Conservation (phyloP, 2,797 vertebrate genomes). For the Danio jaintianensis region DNA sequence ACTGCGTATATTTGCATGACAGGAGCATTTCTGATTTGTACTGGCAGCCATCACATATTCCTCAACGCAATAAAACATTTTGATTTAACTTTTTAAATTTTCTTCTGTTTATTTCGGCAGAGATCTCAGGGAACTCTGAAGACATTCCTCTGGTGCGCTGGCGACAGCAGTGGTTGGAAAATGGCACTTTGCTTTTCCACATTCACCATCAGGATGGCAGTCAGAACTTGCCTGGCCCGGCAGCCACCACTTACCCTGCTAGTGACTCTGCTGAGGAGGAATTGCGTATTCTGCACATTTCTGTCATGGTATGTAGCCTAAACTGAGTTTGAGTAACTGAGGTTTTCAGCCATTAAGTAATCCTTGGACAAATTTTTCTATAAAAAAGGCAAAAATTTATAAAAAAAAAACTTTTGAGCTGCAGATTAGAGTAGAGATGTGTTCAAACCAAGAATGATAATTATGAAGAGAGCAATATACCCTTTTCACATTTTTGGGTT, state of each 20-base stretch:
- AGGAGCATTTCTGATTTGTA: background rate
- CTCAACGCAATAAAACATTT: background rate
- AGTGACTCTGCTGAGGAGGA: conserved; percentile 92
- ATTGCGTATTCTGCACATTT: conserved; percentile 96
- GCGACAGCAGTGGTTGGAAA: conserved; percentile 99
- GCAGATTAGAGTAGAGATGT: no score
- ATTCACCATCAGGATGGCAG: conserved; percentile 97
- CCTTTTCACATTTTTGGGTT: no score
- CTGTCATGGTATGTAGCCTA: conserved; percentile 88
- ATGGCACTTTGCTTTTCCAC: conserved; percentile 96
- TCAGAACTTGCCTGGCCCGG: conserved; percentile 84
- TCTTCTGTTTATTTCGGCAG: conserved; percentile 72
- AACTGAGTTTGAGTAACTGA: background rate
- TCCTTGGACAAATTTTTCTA: background rate
- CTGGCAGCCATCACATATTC: background rate
- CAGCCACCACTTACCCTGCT: conserved; percentile 89
- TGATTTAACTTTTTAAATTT: background rate
- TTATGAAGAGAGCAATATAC: no score
- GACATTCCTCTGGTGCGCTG: conserved; percentile 97
- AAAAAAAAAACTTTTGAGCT: no score
- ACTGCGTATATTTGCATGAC: conserved; percentile 3
- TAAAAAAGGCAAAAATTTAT: no score
- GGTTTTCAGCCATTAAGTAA: background rate
- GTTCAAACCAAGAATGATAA: no score
- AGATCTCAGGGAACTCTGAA: conserved; percentile 96